Base-by-base conservation (phyloP, 2,888 invertebrate species). In the Trypoxylon attenuatum region DNA sequence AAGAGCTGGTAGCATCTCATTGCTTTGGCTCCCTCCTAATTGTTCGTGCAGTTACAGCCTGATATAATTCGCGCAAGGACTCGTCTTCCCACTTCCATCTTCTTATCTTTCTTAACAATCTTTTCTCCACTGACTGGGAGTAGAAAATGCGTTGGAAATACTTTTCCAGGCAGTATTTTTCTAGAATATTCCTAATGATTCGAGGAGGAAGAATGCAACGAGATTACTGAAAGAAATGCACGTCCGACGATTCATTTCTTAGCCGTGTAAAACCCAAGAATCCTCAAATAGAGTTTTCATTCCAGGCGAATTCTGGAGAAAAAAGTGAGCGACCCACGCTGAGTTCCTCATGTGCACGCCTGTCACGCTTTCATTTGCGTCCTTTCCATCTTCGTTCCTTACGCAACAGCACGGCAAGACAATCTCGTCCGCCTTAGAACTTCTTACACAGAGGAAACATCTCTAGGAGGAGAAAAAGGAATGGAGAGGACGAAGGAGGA, bases 371-470 rank as follows among this genome's bases (percentile, higher is more conserved):
- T 46, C 60, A 53, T 66, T 66, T 53, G 42, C 59, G 47, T 27
- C 29, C 29, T 47, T 18, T 27, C 52, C 52, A 29, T 43, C 47
- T 8, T 10, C 42, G 52, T 49, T 46, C 56, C 67, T 68, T 66
- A 66, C 67, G 67, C 67, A 68, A 60, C 67, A 60, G 51, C 66
- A 4, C 33, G 10, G 67, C 43, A 16, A 45, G 61, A 67, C 69
- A 69, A 69, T 69, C 69, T 61, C 61, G 68, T 41, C 56, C 39
- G 19, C 53, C 62, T 58, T 52, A 21, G 51, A 57, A 58, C 45
- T 53, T 57, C 47, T 56, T 52, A 47, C 54, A 47, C 8, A 3
- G 8, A 29, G 4, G 29, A 13, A 33, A 3, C 6, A n/a, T 10
- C 27, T 27, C n/a, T 10, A 0, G 51, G 47, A 4, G 21, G 25